Evolutionary conservation across 1,140 invertebrate species (phyloP).

Genomic region (Pollicipes pollicipes): DNA sequence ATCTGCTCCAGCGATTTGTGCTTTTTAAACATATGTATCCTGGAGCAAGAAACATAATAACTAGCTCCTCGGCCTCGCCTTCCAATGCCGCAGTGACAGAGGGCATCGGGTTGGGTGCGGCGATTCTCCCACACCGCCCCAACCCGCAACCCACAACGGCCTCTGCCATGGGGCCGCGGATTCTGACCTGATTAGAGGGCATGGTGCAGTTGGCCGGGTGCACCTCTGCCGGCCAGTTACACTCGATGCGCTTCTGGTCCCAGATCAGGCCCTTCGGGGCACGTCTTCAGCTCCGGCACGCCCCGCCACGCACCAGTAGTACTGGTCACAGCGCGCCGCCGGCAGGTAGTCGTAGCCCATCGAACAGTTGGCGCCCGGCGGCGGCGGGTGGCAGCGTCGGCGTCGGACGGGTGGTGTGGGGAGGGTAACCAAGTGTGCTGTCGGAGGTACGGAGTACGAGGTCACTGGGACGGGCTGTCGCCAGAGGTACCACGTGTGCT

Average conservation of each 20-base stretch:
- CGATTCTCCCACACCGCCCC: too few relatives aligned
- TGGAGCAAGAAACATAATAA: too few relatives aligned
- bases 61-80: too few relatives aligned
- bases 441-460: not conserved
- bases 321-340: conserved; percentile 21
- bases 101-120: too few relatives aligned
- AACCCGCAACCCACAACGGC: too few relatives aligned
- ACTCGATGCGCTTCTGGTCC: conserved; percentile 14
- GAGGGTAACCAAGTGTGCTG: conserved; percentile 2
- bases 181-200: too few relatives aligned
- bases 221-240: conserved; percentile 19
- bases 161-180: too few relatives aligned
- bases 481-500: conserved; percentile 2
- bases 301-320: conserved; percentile 25
- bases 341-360: conserved; percentile 10
- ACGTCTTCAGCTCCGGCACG: conserved; percentile 19
- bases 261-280: conserved; percentile 21
- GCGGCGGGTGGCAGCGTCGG: conserved; percentile 10
- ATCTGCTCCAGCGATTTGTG: too few relatives aligned
- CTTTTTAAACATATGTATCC: too few relatives aligned
- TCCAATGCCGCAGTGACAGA: too few relatives aligned
- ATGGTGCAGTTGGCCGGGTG: conserved; percentile 16
- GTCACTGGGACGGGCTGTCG: too few relatives aligned
- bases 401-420: too few relatives aligned
- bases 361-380: conserved; percentile 17